Evolutionary conservation across 2,888 invertebrate species (phyloP), one percentile per base, ranked within the genome.

Genomic region (Strigamia maritima): DNA sequence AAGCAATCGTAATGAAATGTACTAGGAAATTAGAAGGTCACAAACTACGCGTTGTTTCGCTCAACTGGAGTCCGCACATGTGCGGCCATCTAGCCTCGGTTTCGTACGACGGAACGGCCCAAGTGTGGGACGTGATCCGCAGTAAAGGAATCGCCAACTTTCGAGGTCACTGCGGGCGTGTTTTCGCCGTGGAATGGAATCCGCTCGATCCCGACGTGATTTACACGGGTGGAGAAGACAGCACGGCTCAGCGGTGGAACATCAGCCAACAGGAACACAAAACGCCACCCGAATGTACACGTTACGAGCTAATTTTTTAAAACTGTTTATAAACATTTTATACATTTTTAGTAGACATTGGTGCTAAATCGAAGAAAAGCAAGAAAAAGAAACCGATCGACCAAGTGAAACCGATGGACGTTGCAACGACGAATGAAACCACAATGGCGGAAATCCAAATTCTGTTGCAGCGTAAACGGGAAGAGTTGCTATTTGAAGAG

Each of bases 51-150:
- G 89, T 92, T 26, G 88, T 90, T 0, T 88, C 89, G 76, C 82
- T 92, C 7, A 87, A 88, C 0, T 93, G 93, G 93, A 92, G 89
- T 85, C 91, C 91, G 0, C 92, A 92, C 83, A 84, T 87, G 1
- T 90, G 91, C 79, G 90, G 89, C 0, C 86, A 88, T 75, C 86
- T 95, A 74, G 88, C 91, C 7, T 90, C 93, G 2, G 90, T 90
- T 0, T 91, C 92, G 0, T 91, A 90, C 81, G 93, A 94, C 85
- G 86, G 88, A 28, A 90, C 90, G 38, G 90, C 90, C 28, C 89
- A 92, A 86, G 93, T 93, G 19, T 92, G 91, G 91, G 89, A 91
- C 85, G 88, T 90, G 14, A 84, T 86, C 75, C 87, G 86, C 6
- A 87, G 88, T 82, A 86, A 86, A 75, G 81, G 91, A 82, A 82